These are phyloP conservation scores for Drosophila flavopinicola DNA, from an alignment of 2,888 invertebrate species.

Conservation along the genomic window DNA sequence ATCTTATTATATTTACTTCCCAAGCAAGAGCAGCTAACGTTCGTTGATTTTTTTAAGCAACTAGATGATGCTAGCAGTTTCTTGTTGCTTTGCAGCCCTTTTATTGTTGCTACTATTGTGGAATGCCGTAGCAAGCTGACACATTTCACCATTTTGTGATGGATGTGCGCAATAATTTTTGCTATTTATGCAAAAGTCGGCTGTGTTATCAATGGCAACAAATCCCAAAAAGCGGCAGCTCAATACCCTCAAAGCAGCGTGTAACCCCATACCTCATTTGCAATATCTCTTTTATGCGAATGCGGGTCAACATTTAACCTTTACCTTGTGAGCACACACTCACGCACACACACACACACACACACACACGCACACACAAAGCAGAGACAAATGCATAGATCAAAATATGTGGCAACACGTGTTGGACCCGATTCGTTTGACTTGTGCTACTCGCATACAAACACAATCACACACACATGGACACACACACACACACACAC, in stretches of 20 bases:
- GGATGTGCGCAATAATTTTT: slow-evolving; percentile 78
- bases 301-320: slow-evolving; percentile 77
- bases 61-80: slow-evolving; percentile 17
- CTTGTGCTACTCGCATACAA: slow-evolving; percentile 19
- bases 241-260: background rate
- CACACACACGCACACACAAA: slow-evolving; percentile 9
- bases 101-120: slow-evolving; percentile 8
- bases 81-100: slow-evolving; percentile 16
- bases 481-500: background rate
- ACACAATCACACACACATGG: background rate
- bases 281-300: slow-evolving; percentile 51
- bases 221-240: background rate
- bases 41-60: slow-evolving; percentile 4
- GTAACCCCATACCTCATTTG: slow-evolving; percentile 34
- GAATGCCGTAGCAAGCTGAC: slow-evolving; percentile 61
- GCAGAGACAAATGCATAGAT: slow-evolving; percentile 50
- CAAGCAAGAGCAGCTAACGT: slow-evolving; percentile 16
- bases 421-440: slow-evolving; percentile 64
- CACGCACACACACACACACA: slow-evolving; percentile 3
- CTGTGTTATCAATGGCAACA: slow-evolving; percentile 59
- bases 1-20: too few relatives aligned
- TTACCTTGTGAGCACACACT: slow-evolving; percentile 65
- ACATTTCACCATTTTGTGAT: slow-evolving; percentile 73
- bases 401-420: slow-evolving; percentile 70
- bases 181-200: slow-evolving; percentile 76